A percentile compares a stretch with the other conserved stretches of the same genome.
Evolutionary conservation across 1,140 invertebrate genomes (phyloP).

Genomic region (Pogonomyrmex barbatus): DNA sequence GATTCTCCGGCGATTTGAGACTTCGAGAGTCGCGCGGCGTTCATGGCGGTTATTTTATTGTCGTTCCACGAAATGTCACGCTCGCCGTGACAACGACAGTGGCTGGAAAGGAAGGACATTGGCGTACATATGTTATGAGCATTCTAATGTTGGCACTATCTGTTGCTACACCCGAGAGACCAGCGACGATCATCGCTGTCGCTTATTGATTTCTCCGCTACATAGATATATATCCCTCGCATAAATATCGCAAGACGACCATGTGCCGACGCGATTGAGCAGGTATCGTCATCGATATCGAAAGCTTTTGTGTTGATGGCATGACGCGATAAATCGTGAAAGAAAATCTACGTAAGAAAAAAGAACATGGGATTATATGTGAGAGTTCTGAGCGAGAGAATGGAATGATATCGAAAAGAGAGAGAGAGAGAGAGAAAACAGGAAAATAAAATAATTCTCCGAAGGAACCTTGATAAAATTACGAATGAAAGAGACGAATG

Average conservation of each 20-base stretch:
- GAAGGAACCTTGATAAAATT: background rate
- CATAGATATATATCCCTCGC: background rate
- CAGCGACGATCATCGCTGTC: slow-evolving; percentile 11
- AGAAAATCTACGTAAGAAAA: background rate
- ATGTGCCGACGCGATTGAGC: background rate
- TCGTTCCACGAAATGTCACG: slow-evolving; percentile 5
- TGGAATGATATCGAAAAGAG: background rate
- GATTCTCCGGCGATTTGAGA: background rate
- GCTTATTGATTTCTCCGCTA: slow-evolving; percentile 44
- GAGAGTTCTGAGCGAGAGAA: background rate
- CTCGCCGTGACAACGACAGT: background rate
- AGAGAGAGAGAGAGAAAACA: background rate
- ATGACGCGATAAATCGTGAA: background rate
- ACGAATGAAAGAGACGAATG: background rate
- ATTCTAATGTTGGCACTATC: slow-evolving; percentile 37
- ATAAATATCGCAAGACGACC: slow-evolving; percentile 10
- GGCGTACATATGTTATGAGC: background rate
- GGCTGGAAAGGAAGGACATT: background rate
- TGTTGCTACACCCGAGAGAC: background rate
- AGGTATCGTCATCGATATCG: background rate
- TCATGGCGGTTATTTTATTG: background rate
- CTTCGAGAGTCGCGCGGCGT: background rate
- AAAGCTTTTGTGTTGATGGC: background rate
- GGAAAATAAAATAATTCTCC: background rate
- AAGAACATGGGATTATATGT: background rate